A percentile compares a stretch with the other conserved stretches of the same genome.
Evolutionary conservation across 2,113 vertebrate species (phyloP).

Genomic region (Castor canadensis): DNA sequence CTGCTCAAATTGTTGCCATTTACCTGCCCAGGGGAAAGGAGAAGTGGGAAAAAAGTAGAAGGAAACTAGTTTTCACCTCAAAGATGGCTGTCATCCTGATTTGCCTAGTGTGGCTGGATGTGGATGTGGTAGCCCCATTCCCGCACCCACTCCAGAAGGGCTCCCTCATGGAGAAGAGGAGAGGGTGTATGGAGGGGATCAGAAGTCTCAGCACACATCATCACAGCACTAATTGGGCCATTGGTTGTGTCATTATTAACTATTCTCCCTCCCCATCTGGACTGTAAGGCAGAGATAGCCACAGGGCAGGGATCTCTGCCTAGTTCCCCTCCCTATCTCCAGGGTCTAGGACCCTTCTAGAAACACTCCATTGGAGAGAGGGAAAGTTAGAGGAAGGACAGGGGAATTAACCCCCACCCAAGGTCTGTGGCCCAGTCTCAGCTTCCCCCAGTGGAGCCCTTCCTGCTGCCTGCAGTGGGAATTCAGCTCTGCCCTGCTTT

Average conservation of each 20-base stretch:
- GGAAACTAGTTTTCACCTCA: not conserved
- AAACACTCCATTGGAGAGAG: not conserved
- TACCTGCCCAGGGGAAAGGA: not conserved
- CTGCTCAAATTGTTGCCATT: not conserved
- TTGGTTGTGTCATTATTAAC: not conserved
- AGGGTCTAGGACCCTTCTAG: not conserved
- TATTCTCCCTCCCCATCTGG: not conserved
- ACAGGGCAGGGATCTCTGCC: not conserved
- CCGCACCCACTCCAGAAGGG: not conserved
- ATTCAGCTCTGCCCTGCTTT: not conserved
- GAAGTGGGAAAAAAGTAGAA: rapidly evolving
- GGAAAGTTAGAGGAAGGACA: not conserved
- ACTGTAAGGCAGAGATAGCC: not conserved
- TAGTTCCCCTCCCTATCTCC: not conserved
- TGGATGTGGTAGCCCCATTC: not conserved
- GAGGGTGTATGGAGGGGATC: too few species aligned
- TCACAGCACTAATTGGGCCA: not conserved
- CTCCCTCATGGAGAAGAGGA: not conserved
- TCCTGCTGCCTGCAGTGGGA: not conserved
- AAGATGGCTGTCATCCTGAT: not conserved
- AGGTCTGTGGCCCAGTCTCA: not conserved
- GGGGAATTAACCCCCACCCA: not conserved
- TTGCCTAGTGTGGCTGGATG: not conserved
- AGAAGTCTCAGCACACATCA: not conserved
- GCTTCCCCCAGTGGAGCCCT: not conserved